A percentile compares a stretch with the other conserved stretches of the same genome.
These are phyloP conservation scores for Agrochola lota DNA, from an alignment of 2,888 invertebrate species.

Conservation along the genomic window DNA sequence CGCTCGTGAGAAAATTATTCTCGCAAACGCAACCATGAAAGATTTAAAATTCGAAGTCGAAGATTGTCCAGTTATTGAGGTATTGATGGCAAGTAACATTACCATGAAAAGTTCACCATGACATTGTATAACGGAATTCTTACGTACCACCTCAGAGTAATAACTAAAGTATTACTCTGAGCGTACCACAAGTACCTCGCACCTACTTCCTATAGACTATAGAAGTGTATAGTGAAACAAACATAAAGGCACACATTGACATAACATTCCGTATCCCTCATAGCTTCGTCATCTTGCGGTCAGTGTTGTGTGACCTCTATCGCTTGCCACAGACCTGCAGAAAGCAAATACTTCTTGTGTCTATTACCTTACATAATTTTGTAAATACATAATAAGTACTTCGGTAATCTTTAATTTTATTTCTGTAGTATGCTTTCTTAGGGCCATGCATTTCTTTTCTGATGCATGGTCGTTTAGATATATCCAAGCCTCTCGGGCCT, in stretches of 20 bases:
- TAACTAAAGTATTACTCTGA: too few species aligned
- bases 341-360: conserved; percentile 12
- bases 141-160: too few species aligned
- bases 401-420: background rate
- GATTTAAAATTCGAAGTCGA: background rate
- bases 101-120: conserved; percentile 15
- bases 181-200: conserved; percentile 2
- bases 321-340: conserved; percentile 25
- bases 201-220: conserved; percentile 13
- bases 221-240: conserved; percentile 22
- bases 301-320: conserved; percentile 43
- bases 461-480: background rate
- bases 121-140: conserved; percentile 48
- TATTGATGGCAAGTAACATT: conserved; percentile 30
- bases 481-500: background rate
- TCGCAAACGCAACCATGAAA: background rate
- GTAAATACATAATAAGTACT: background rate
- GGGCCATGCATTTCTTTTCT: background rate
- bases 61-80: conserved; percentile 19
- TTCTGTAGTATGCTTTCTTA: background rate
- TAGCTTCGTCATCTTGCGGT: conserved; percentile 61
- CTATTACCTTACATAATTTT: background rate
- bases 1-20: background rate
- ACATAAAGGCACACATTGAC: conserved; percentile 37
- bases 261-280: conserved; percentile 42